Conservation (phyloP, 2,113 vertebrate genomes). For the Chroicocephalus ridibundus region DNA sequence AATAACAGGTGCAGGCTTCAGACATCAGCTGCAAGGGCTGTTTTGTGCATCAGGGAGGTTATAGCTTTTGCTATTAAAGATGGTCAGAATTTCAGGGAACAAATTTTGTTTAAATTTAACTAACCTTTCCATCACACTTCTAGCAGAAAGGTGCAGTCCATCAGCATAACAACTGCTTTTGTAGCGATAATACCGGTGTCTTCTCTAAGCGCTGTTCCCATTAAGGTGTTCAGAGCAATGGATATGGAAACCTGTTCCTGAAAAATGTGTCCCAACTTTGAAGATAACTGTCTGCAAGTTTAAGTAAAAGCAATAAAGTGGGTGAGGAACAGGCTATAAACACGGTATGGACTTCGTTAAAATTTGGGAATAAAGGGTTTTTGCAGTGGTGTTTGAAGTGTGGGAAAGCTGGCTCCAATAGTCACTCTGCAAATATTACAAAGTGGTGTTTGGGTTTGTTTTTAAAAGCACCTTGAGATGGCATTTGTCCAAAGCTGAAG, state of each 20-base stretch:
- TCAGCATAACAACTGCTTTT: not conserved
- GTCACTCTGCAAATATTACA: not conserved
- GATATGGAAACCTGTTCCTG: not conserved
- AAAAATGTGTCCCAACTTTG: not conserved
- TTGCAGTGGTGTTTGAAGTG: not conserved
- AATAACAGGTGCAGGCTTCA: conserved; percentile 51
- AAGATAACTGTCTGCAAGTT: not conserved
- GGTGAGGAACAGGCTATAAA: not conserved
- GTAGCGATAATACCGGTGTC: not conserved
- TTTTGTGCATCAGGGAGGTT: not conserved
- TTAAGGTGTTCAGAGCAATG: not conserved
- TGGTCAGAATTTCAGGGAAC: not conserved
- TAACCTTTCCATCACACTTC: not conserved
- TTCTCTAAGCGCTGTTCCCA: not conserved
- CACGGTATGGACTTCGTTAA: not conserved
- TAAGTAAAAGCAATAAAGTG: not conserved
- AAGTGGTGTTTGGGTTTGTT: not conserved
- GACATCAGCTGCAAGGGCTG: conserved; percentile 30
- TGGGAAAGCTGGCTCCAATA: not conserved
- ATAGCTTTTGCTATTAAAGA: conserved; percentile 21
- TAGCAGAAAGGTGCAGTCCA: not conserved
- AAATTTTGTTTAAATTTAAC: conserved; percentile 20
- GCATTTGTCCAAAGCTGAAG: conserved; percentile 12
- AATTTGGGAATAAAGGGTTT: not conserved
- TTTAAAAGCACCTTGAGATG: not conserved